These are phyloP conservation scores for Enteromius treurensis DNA, from an alignment of 2,797 vertebrate genomes.

Conservation along the genomic window DNA sequence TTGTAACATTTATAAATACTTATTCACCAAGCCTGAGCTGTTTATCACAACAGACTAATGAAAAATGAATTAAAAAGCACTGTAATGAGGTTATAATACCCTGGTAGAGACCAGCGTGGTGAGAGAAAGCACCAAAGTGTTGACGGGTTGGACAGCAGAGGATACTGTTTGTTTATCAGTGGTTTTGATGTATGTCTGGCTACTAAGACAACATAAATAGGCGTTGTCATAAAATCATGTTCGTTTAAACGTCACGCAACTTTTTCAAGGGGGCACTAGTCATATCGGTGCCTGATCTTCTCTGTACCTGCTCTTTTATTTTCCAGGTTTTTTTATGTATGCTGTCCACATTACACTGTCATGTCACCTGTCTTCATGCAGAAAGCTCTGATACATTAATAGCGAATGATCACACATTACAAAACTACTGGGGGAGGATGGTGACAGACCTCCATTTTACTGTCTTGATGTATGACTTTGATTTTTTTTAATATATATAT, in stretches of 20 bases:
- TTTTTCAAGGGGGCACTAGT: conserved; percentile 16
- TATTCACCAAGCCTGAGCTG: conserved; percentile 62
- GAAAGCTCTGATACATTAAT: conserved; percentile 28
- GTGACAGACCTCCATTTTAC: conserved; percentile 30
- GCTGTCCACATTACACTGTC: conserved; percentile 21
- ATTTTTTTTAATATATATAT: neutral
- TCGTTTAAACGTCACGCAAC: conserved; percentile 13
- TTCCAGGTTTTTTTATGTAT: conserved; percentile 3
- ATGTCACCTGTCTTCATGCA: conserved; percentile 16
- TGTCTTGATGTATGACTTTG: conserved; percentile 32
- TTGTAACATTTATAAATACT: conserved; percentile 73
- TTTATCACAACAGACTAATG: conserved; percentile 68
- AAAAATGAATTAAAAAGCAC: conserved; percentile 66
- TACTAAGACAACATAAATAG: conserved; percentile 16
- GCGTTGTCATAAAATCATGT: conserved; percentile 15
- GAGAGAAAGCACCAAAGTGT: conserved; percentile 18
- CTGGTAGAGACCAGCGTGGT: conserved; percentile 51
- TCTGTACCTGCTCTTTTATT: conserved; percentile 24
- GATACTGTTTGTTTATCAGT: conserved; percentile 46
- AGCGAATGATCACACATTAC: conserved; percentile 33
- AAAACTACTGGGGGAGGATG: conserved; percentile 18
- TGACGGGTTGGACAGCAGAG: conserved; percentile 22
- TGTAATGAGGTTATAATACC: conserved; percentile 76
- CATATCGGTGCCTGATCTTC: neutral
- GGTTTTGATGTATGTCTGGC: conserved; percentile 22